Evolutionary conservation across 2,797 vertebrate genomes (phyloP).

Genomic region (Syndactyla subalaris): DNA sequence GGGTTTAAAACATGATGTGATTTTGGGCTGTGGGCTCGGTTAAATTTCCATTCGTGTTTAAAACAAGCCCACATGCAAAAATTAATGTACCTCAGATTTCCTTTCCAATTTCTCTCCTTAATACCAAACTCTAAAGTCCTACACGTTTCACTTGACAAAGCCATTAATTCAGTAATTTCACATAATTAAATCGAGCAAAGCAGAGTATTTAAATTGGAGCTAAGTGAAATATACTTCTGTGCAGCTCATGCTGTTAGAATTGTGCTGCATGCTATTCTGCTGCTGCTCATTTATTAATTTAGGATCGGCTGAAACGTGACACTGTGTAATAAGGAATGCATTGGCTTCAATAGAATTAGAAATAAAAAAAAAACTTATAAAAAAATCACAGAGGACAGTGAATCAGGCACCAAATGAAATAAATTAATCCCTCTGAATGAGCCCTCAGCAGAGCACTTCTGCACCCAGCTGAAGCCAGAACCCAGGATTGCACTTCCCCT

Average conservation of each 20-base stretch:
- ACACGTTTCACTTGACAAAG: constrained; percentile 62
- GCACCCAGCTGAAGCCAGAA: constrained; percentile 17
- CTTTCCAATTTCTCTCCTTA: constrained; percentile 16
- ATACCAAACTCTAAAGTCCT: constrained; percentile 35
- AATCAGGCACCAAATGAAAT: background rate
- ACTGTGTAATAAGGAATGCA: background rate
- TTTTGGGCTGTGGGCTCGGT: background rate
- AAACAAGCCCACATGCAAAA: background rate
- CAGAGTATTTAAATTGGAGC: constrained; percentile 28
- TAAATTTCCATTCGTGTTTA: background rate
- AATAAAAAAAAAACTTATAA: background rate
- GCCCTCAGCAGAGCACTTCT: constrained; percentile 36
- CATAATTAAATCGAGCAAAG: constrained; percentile 68
- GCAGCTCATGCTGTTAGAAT: constrained; percentile 36
- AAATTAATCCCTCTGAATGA: constrained; percentile 30
- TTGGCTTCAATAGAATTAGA: background rate
- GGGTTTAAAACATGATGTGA: background rate
- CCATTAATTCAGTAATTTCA: constrained; percentile 70
- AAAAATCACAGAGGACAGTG: background rate
- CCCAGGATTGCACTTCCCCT: constrained; percentile 10
- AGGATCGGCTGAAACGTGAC: constrained; percentile 1
- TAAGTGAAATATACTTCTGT: constrained; percentile 44
- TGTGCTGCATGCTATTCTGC: constrained; percentile 62
- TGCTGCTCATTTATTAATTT: constrained; percentile 69
- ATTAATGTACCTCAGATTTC: constrained; percentile 17